Percentiles rank a stretch among this genome's conserved stretches.
These are phyloP conservation scores for Caenorhabditis panamensis DNA, from an alignment of 2,888 invertebrate genomes.

Conservation along the genomic window DNA sequence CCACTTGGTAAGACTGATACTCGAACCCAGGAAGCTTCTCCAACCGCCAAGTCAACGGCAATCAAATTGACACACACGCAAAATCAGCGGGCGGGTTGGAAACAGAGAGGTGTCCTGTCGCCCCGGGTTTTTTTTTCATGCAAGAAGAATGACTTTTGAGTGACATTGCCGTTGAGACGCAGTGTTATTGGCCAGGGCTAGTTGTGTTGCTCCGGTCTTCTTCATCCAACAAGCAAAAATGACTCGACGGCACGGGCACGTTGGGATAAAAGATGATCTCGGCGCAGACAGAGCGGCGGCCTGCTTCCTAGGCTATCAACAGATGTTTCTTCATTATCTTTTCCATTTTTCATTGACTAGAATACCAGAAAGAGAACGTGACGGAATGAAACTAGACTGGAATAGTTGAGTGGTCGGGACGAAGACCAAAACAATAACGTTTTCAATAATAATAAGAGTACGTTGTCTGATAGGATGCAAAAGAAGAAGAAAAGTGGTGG, in stretches of 20 bases:
- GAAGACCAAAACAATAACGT: background rate
- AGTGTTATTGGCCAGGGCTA: conserved; percentile 43
- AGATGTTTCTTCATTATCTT: conserved; percentile 48
- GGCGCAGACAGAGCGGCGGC: conserved; percentile 47
- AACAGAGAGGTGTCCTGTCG: conserved; percentile 51
- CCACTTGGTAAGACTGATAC: background rate
- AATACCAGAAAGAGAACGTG: background rate
- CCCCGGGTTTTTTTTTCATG: conserved; percentile 46
- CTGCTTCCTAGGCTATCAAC: conserved; percentile 46
- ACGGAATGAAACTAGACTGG: background rate
- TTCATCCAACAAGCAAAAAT: conserved; percentile 38
- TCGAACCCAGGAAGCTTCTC: background rate
- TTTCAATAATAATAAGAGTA: background rate
- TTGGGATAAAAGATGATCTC: conserved; percentile 53
- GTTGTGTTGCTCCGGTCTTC: conserved; percentile 39
- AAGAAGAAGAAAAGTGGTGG: background rate
- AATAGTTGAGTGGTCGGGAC: no score
- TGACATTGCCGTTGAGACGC: conserved; percentile 58
- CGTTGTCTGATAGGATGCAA: background rate
- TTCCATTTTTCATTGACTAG: conserved; percentile 1
- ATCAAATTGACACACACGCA: conserved; percentile 48
- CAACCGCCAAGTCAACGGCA: conserved; percentile 42
- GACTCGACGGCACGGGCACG: conserved; percentile 17
- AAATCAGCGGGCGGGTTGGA: conserved; percentile 23
- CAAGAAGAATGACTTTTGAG: conserved; percentile 58